Conservation (phyloP, 2,113 vertebrate genomes). For the Aythya baeri region DNA sequence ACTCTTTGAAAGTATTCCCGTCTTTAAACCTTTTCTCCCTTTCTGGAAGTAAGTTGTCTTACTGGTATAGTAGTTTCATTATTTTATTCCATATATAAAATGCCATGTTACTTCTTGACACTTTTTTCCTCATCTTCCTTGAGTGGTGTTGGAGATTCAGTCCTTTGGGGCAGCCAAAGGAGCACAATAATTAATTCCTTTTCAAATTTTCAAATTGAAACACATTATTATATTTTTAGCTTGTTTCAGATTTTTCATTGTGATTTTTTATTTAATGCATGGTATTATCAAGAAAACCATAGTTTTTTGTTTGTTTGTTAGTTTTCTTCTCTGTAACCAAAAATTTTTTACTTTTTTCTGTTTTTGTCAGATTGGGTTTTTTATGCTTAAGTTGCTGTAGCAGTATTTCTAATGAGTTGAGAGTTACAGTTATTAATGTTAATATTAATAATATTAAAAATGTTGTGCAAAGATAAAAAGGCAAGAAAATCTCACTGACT, state of each 20-base stretch:
- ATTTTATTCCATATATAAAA: not conserved
- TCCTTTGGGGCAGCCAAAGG: not conserved
- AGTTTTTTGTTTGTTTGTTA: not conserved
- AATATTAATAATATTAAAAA: not conserved
- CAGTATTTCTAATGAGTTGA: not conserved
- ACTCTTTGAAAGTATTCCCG: not conserved
- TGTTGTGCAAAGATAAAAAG: not conserved
- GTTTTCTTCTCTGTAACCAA: not conserved
- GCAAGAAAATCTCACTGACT: not conserved
- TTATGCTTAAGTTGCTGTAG: not conserved
- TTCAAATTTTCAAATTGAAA: not conserved
- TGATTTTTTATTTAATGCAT: not conserved
- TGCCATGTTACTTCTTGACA: not conserved
- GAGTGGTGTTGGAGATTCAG: not conserved
- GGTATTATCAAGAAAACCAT: not conserved
- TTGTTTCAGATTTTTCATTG: not conserved
- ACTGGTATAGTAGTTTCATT: not conserved
- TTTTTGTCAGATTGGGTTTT: not conserved
- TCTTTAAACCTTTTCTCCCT: not conserved
- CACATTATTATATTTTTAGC: not conserved
- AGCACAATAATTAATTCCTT: not conserved
- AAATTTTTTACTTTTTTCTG: not conserved
- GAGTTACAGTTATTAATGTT: not conserved
- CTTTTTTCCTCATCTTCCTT: accelerated
- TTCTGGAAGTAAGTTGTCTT: accelerated